Evolutionary conservation across 2,797 vertebrate species (phyloP), one percentile per base, ranked within the genome.

Genomic region (Dipus sagitta): DNA sequence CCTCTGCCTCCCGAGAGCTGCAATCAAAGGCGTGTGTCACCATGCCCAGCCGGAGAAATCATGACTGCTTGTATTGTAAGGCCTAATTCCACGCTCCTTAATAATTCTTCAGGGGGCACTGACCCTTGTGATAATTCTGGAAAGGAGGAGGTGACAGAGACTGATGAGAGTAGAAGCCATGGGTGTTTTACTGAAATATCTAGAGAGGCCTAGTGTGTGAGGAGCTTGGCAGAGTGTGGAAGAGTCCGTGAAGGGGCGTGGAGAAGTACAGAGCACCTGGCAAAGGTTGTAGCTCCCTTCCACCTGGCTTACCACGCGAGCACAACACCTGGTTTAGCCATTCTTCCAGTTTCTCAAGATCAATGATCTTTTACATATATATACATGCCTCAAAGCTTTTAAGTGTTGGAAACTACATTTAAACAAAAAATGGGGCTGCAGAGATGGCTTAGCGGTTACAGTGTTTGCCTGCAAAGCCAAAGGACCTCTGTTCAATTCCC

Each of bases 381-480:
- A n/a, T n/a, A n/a, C n/a, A 88, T 90, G 90, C 77, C n/a, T 92
- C 88, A 86, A 94, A 81, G 80, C 90, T 94, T 89, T 84, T 86
- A 93, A 90, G 38, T 72, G 71, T 58, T 88, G 90, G 88, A 79
- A 83, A 88, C 77, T 75, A 62, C 67, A n/a, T n/a, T n/a, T n/a
- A n/a, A n/a, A n/a, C n/a, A n/a, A n/a, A n/a, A n/a, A n/a, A n/a
- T n/a, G n/a, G 75, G 58, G 13, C 58, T 20, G 2, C 5, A 38
- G 38, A 38, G 38, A 38, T 38, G 38, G 38, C 38, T 38, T 38
- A 38, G 38, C 6, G 38, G 38, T 38, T 38, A 38, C n/a, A 38
- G 38, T 6, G 6, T 6, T 38, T 38, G 38, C 38, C 38, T 38
- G 38, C 6, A 6, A 38, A 38, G 38, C 38, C 38, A 3, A 6